Evolutionary conservation across 2,888 invertebrate genomes (phyloP).

Genomic region (Sialis lutaria): DNA sequence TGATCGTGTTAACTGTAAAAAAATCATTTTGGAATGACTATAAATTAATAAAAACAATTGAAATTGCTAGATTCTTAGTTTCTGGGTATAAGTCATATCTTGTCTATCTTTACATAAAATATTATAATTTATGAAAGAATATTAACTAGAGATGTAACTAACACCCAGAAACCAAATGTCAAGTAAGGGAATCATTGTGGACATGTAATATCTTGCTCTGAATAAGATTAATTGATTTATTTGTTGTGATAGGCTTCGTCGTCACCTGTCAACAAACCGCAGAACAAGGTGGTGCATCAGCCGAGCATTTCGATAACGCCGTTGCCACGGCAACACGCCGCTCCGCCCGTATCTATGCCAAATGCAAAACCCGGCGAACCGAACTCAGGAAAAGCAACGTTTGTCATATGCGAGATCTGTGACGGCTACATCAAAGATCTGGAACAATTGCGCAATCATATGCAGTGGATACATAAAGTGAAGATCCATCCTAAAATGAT

Average conservation of each 20-base stretch:
- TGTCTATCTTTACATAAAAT: no score
- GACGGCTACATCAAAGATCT: conserved; percentile 93
- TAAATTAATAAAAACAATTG: no score
- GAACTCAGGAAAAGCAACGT: conserved; percentile 52
- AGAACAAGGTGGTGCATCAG: conserved; percentile 35
- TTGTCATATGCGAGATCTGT: conserved; percentile 93
- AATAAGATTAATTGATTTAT: no score
- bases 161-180: no score
- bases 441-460: conserved; percentile 85
- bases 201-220: no score
- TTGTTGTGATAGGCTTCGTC: background rate
- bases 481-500: conserved; percentile 95
- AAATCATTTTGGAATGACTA: no score
- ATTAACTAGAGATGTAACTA: no score
- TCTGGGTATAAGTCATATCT: no score
- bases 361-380: conserved; percentile 30
- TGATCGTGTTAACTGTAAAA: no score
- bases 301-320: conserved; percentile 86
- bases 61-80: no score
- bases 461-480: conserved; percentile 97
- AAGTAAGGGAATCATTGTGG: no score
- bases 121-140: no score
- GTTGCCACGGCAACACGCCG: conserved; percentile 48
- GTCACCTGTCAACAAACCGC: conserved; percentile 7
- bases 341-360: conserved; percentile 23